Percentiles rank a stretch among this genome's conserved stretches.
Evolutionary conservation across 1,140 invertebrate genomes (phyloP).

Genomic region (Piezodorus guildinii): DNA sequence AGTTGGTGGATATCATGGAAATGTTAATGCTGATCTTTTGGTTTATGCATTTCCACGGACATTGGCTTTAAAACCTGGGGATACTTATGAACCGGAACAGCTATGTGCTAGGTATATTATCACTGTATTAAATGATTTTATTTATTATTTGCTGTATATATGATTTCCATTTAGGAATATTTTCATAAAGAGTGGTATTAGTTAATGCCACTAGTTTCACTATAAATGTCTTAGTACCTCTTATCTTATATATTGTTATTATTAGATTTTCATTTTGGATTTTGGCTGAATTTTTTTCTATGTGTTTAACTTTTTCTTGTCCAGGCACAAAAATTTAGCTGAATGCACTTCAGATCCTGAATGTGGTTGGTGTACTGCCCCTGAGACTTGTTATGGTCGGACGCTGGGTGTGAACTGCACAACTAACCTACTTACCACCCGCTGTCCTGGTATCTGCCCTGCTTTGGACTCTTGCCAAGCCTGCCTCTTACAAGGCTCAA

Average conservation of each 20-base stretch:
- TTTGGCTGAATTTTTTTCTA: neutral
- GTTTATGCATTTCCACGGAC: constrained; percentile 65
- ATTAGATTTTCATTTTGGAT: neutral
- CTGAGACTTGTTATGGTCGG: constrained; percentile 69
- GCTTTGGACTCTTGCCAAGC: constrained; percentile 77
- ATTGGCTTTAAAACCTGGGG: constrained; percentile 50
- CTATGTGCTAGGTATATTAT: constrained; percentile 39
- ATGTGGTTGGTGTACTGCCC: constrained; percentile 85
- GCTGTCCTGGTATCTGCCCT: constrained; percentile 73
- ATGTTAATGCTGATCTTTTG: constrained; percentile 70
- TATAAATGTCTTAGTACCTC: too few relatives aligned
- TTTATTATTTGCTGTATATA: too few relatives aligned
- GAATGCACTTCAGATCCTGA: constrained; percentile 79
- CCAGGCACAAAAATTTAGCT: constrained; percentile 53
- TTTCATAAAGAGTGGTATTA: too few relatives aligned
- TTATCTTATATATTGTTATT: neutral
- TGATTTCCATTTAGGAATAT: too few relatives aligned
- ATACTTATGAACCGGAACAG: constrained; percentile 51
- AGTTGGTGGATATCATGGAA: constrained; percentile 83
- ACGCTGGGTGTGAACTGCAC: constrained; percentile 73
- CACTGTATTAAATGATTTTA: too few relatives aligned
- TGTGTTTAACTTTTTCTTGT: neutral
- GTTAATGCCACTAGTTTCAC: too few relatives aligned
- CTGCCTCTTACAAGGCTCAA: constrained; percentile 61
- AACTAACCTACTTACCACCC: constrained; percentile 73